Base-by-base conservation (phyloP, 1,140 invertebrate species). In the Homalodisca vitripennis region DNA sequence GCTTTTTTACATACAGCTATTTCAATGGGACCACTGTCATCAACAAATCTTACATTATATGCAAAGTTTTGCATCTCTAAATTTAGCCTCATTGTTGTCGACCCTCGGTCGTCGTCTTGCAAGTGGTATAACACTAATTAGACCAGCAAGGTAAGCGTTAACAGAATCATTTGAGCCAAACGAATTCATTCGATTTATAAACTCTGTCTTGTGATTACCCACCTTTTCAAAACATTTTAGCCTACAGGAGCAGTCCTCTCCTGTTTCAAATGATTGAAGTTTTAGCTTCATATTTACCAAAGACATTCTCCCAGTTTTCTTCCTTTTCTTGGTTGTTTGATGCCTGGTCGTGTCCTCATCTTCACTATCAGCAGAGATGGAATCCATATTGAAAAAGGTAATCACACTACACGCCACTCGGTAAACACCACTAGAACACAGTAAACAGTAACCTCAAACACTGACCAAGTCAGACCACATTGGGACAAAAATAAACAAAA, bases 251-350 rank as follows among this genome's bases (percentile, higher is more conserved):
- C 67, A 60, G 17, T 68, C 31, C 20, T 62, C 3, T 26, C 55
- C 67, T 24, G 67, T 62, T 68, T 68, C 67, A 41, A 62, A 62
- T 1, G 53, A 41, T 62, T 68, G 67, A 24, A 68, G 32, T 26
- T 62, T 68, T 41, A 68, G 31, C 51, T 47, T 31, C 53, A 66
- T 66, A 46, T 66, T 46, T 46, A 66, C 32, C 68, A 24, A 26
- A 17, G 41, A 51, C 48, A 47, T 48, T 65, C 68, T 70, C 32
- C 68, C 68, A 70, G 57, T 70, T 70, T 27, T 66, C 57, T 63
- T 70, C 48, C 26, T 70, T 22, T 70, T 70, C 32, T 66, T 66
- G 22, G 41, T 66, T 47, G 41, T 66, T 41, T 66, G 63, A 46
- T 41, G 62, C 29, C 62, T 2, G 2, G 29, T 64, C 2, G n/a